phyloP scores from a whole-genome alignment of 2,113 vertebrate species.

The Corythornis madagascariensis region DNA sequence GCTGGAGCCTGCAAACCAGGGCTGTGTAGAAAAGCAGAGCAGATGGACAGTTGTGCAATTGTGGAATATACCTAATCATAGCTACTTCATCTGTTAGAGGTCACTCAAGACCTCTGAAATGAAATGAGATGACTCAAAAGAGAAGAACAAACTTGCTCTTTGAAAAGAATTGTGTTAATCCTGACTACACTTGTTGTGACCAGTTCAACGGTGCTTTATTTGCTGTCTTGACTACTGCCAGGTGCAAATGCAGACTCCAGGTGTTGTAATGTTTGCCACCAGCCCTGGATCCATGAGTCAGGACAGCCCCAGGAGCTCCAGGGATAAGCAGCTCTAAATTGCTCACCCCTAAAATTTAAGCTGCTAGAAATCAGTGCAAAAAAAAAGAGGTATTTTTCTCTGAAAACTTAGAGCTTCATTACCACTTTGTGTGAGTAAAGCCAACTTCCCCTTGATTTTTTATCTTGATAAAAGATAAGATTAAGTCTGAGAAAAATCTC shows the following conservation, averaged over 20 bases:
- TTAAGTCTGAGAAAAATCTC: neutral
- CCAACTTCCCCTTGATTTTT: neutral
- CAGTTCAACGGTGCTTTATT: neutral
- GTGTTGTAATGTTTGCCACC: neutral
- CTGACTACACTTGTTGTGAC: neutral
- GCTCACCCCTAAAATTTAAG: neutral
- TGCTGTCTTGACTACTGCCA: neutral
- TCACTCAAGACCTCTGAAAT: neutral
- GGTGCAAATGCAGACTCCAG: neutral
- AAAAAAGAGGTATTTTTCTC: neutral
- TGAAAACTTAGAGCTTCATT: neutral
- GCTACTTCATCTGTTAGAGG: neutral
- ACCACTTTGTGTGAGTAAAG: neutral
- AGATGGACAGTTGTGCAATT: constrained; percentile 25
- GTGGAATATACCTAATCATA: neutral
- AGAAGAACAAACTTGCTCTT: neutral
- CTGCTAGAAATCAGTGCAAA: neutral
- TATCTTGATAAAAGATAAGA: neutral
- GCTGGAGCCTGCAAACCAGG: neutral
- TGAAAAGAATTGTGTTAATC: neutral
- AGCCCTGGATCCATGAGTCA: neutral
- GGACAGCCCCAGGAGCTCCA: neutral
- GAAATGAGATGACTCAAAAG: neutral
- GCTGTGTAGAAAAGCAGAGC: neutral
- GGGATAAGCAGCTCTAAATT: neutral